Conservation (phyloP, 1,140 invertebrate species). For the Calephelis virginiensis region DNA sequence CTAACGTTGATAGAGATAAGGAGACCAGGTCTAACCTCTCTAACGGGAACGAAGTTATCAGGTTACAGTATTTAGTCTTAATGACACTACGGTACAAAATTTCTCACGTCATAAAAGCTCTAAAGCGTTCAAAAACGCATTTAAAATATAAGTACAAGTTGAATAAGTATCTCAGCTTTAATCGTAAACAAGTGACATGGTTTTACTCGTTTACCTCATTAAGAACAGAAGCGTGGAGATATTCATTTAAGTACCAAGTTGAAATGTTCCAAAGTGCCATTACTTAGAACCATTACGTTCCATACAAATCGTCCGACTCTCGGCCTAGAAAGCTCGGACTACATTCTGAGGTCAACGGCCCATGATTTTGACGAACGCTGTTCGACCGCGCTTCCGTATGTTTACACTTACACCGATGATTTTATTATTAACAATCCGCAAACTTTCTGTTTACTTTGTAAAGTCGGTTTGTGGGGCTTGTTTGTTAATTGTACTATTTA, state of each 20-base stretch:
- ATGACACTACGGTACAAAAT: no score
- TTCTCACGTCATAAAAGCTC: no score
- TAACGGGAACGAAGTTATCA: no score
- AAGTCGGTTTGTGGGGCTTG: constrained; percentile 3
- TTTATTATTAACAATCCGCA: constrained; percentile 5
- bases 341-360: constrained; percentile 8
- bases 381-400: constrained; percentile 11
- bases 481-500: neutral
- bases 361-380: neutral
- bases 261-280: neutral
- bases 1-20: no score
- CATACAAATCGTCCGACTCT: neutral
- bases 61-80: no score
- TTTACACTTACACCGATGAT: constrained; percentile 6
- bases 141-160: no score
- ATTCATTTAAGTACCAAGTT: neutral
- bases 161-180: neutral
- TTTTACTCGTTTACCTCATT: neutral
- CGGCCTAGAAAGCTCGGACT: constrained; percentile 8
- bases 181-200: neutral
- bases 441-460: constrained; percentile 7
- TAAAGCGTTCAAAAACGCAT: no score
- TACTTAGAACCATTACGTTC: neutral
- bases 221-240: no score
- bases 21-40: no score